Evolutionary conservation across 2,888 invertebrate species (phyloP).

Genomic region (Neoscelio sp.): DNA sequence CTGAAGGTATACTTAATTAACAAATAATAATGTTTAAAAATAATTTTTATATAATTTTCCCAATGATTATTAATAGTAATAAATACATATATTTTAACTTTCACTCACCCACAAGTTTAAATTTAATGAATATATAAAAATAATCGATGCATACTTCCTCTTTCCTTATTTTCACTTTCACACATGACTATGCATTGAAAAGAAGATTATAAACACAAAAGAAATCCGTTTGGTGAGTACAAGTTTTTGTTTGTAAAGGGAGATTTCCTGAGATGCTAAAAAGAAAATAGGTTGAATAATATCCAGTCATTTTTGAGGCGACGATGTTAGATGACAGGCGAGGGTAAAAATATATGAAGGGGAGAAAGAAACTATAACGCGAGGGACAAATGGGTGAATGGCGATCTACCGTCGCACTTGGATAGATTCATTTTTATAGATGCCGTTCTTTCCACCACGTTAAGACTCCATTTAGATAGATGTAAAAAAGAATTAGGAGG

Average conservation of each 20-base stretch:
- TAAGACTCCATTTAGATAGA: conserved; percentile 67
- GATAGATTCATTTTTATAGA: conserved; percentile 67
- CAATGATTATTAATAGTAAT: too few relatives aligned
- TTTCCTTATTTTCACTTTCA: too few relatives aligned
- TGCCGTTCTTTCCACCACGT: conserved; percentile 69
- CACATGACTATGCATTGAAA: too few relatives aligned
- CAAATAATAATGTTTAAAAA: too few relatives aligned
- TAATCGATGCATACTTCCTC: too few relatives aligned
- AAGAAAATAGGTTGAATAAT: neutral
- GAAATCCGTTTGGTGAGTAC: too few relatives aligned
- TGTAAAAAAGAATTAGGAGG: conserved; percentile 68
- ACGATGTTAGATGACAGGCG: conserved; percentile 15
- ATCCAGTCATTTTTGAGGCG: conserved; percentile 11
- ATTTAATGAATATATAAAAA: too few relatives aligned
- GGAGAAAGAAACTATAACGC: conserved; percentile 13
- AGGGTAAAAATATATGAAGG: conserved; percentile 14
- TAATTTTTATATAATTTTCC: too few relatives aligned
- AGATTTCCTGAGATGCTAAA: neutral
- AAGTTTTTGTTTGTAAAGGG: neutral
- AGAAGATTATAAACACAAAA: too few relatives aligned
- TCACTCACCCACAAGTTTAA: too few relatives aligned
- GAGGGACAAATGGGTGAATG: conserved; percentile 61
- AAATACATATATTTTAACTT: too few relatives aligned
- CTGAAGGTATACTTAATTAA: too few relatives aligned
- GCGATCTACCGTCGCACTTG: conserved; percentile 47